Evolutionary conservation across 2,797 vertebrate genomes (phyloP).

Genomic region (Neosalanx taihuensis): DNA sequence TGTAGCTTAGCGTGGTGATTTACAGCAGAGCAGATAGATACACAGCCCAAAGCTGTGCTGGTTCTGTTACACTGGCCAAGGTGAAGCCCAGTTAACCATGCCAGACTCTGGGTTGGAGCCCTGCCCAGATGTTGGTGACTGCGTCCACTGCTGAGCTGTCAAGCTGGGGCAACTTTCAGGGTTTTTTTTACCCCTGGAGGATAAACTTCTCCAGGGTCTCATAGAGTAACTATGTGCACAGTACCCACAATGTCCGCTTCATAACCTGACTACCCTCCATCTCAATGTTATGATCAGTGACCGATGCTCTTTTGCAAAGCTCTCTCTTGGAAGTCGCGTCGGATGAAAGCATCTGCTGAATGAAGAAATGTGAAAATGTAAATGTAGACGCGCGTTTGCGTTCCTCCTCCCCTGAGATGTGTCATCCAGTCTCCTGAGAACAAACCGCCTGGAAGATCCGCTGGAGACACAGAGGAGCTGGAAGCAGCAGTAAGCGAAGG

Average conservation of each 20-base stretch:
- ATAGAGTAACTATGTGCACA: not conserved
- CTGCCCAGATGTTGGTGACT: not conserved
- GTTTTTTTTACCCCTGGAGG: not conserved
- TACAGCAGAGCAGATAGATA: conserved; percentile 29
- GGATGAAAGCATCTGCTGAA: too few species aligned
- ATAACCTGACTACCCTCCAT: too few species aligned
- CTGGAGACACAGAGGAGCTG: conserved; percentile 2
- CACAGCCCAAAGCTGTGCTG: conserved; percentile 24
- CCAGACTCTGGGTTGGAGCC: not conserved
- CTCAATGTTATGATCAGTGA: too few species aligned
- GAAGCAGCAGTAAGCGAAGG: not conserved
- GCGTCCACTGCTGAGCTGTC: not conserved
- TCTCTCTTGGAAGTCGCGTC: too few species aligned
- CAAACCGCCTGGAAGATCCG: conserved; percentile 15
- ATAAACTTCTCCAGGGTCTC: not conserved
- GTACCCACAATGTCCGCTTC: not conserved
- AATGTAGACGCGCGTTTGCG: conserved; percentile 20
- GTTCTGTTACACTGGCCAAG: not conserved
- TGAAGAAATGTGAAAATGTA: not conserved
- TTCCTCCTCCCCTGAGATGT: conserved; percentile 29
- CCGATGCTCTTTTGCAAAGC: too few species aligned
- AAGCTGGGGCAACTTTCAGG: not conserved
- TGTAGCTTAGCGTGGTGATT: conserved; percentile 46
- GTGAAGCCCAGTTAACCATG: not conserved
- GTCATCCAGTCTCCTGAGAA: conserved; percentile 24